These are phyloP conservation scores for Gyrodactylus bullatarudis DNA, from an alignment of 1,140 invertebrate genomes.

Conservation along the genomic window DNA sequence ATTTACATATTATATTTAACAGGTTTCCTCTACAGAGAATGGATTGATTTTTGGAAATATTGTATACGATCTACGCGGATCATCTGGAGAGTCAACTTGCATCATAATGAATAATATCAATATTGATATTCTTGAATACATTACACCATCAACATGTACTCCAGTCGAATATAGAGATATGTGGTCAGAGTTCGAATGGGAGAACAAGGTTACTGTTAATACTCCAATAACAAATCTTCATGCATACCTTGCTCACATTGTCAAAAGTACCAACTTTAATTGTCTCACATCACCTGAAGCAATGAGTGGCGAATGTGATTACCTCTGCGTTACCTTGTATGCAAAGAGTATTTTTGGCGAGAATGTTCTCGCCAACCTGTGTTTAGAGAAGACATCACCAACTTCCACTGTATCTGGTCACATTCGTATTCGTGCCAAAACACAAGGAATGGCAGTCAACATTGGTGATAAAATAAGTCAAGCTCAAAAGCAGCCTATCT, in stretches of 20 bases:
- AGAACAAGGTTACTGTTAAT: constrained; percentile 92
- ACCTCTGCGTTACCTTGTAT: constrained; percentile 96
- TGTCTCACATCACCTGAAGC: constrained; percentile 44
- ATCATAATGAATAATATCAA: constrained; percentile 95
- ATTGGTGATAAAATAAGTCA: constrained; percentile 6
- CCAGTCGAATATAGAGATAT: constrained; percentile 83
- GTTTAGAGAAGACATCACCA: constrained; percentile 63
- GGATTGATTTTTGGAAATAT: constrained; percentile 98
- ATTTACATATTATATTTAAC: not conserved
- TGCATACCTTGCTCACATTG: constrained; percentile 59
- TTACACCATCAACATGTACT: constrained; percentile 68
- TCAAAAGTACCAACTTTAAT: constrained; percentile 90
- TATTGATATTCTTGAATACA: constrained; percentile 99
- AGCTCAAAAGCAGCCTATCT: not conserved
- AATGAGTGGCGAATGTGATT: constrained; percentile 69
- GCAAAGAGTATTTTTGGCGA: constrained; percentile 94
- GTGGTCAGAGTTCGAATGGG: constrained; percentile 99
- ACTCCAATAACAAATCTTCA: constrained; percentile 63
- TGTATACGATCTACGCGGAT: constrained; percentile 71
- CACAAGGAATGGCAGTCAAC: constrained; percentile 29
- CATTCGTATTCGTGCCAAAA: constrained; percentile 81
- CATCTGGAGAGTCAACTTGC: constrained; percentile 64
- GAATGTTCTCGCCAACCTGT: constrained; percentile 84
- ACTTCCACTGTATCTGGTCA: constrained; percentile 64
- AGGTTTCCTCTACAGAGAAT: constrained; percentile 70